Evolutionary conservation across 1,140 invertebrate species (phyloP), one percentile per base, ranked within the genome.

Genomic region (Magallana gigas): DNA sequence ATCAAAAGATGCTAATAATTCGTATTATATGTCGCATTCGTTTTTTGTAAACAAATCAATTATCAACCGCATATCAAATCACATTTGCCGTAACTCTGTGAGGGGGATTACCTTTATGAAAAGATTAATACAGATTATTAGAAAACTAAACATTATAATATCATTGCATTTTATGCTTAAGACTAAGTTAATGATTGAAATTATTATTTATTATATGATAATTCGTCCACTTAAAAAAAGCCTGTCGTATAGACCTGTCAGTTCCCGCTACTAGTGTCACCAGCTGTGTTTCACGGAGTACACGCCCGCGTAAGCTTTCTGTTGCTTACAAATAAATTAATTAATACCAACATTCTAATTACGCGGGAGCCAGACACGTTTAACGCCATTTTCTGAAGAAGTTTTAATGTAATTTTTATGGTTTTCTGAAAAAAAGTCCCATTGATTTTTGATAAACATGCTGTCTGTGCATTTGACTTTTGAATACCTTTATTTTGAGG

Each of bases 291-390:
- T 76, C 68, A 76, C 68, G 68, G 36, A 16, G 12, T 12, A 76
- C 68, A 76, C 18, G 36, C 68, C 18, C 29, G 36, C 29, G 68
- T 76, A 23, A 76, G 36, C 18, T 76, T 76, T 76, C 11, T 8
- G 8, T 76, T 76, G 68, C 68, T 76, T 36, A 76, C 68, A 76
- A 76, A 76, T 76, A 76, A 76, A 76, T 76, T 18, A 76, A 76
- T 76, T 76, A 76, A 76, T 29, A 29, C 12, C 11, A 29, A 11
- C 6, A 29, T 29, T 36, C 12, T 2, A 12, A 29, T 12, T 12
- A 76, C 68, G 23, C 14, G 9, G 36, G 9, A 23, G 18, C 9
- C 14, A 76, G 29, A 18, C 9, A 36, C 23, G 68, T 76, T 36
- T 64, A 29, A 76, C 36, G 68, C 23, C 68, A 76, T 76, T 76